A percentile compares a stretch with the other conserved stretches of the same genome.
Evolutionary conservation across 1,140 invertebrate species (phyloP).

Genomic region (Drosophila suzukii): DNA sequence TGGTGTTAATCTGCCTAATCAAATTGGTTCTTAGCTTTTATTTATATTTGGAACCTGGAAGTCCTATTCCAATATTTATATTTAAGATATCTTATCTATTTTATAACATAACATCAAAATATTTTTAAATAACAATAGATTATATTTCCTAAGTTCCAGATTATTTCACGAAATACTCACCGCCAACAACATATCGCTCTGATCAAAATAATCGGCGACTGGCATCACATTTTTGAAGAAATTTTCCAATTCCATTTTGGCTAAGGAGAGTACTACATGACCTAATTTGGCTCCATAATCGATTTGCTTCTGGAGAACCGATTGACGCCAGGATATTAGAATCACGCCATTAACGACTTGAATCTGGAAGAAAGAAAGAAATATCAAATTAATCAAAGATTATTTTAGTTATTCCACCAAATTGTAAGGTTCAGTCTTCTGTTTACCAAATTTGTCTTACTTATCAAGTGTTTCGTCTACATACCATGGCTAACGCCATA

Average conservation of each 20-base stretch:
- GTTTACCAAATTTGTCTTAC: background rate
- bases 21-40: no score
- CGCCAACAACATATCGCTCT: constrained; percentile 92
- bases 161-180: no score
- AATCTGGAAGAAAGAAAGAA: constrained; percentile 86
- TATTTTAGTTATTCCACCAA: background rate
- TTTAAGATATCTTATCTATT: no score
- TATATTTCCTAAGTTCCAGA: no score
- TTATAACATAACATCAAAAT: no score
- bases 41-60: no score
- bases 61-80: no score
- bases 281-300: constrained; percentile 95
- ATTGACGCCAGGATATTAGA: constrained; percentile 93
- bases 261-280: constrained; percentile 93
- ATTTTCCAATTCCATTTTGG: constrained; percentile 94
- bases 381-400: background rate
- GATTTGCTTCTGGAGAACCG: constrained; percentile 93
- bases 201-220: constrained; percentile 95
- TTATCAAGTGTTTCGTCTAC: constrained; percentile 18
- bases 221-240: constrained; percentile 95
- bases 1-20: no score
- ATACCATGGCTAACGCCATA: constrained; percentile 6
- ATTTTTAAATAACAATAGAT: no score
- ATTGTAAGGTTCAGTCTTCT: background rate
- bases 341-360: constrained; percentile 94